A percentile compares a stretch with the other conserved stretches of the same genome.
These are phyloP conservation scores for Dallia pectoralis DNA, from an alignment of 2,797 vertebrate genomes.

Conservation along the genomic window DNA sequence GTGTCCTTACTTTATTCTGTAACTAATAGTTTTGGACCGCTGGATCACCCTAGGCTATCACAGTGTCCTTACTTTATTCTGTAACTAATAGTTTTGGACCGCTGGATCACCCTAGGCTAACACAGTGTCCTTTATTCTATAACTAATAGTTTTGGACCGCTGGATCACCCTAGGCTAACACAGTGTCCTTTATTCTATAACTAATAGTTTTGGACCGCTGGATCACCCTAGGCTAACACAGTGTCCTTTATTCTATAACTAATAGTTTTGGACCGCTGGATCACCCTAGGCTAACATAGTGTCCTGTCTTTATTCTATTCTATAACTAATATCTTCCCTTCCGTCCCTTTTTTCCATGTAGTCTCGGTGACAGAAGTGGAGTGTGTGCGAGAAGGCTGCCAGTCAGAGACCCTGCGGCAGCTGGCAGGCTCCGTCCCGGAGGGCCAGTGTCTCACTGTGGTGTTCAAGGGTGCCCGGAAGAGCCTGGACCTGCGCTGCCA, in stretches of 20 bases:
- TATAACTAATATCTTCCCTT: not conserved
- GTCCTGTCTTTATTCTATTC: not conserved
- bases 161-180: not conserved
- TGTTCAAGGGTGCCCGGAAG: constrained; percentile 83
- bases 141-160: too few relatives aligned
- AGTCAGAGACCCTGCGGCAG: constrained; percentile 82
- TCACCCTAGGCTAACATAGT: not conserved
- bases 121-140: not conserved
- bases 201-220: too few relatives aligned
- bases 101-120: not conserved
- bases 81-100: too few relatives aligned
- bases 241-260: not conserved
- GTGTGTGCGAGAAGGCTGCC: constrained; percentile 72
- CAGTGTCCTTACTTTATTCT: not conserved
- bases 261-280: too few relatives aligned
- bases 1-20: not conserved
- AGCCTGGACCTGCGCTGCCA: constrained; percentile 88
- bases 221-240: not conserved
- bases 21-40: too few relatives aligned
- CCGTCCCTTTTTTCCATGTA: constrained; percentile 21
- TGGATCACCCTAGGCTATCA: not conserved
- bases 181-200: not conserved
- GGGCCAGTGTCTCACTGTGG: constrained; percentile 82
- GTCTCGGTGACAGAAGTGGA: constrained; percentile 75
- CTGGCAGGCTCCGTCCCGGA: constrained; percentile 71